Conservation (phyloP, 2,113 vertebrate species). For the Apaloderma vittatum region DNA sequence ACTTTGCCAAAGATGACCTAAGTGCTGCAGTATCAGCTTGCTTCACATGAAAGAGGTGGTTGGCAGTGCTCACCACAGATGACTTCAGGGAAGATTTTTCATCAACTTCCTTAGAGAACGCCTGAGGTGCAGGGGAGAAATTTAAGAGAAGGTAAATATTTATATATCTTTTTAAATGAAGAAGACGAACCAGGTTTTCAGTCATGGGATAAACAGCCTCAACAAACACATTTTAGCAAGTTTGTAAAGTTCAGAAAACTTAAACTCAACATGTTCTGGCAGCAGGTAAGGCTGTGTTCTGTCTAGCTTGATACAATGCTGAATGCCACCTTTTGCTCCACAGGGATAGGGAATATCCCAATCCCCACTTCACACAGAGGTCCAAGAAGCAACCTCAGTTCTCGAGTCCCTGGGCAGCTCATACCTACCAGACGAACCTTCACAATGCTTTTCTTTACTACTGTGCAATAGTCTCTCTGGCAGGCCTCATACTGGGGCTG, state of each 20-base stretch:
- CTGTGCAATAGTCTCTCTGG: not conserved
- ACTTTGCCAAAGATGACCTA: constrained; percentile 78
- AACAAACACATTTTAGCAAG: not conserved
- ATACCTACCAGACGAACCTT: not conserved
- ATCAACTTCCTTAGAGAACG: constrained; percentile 86
- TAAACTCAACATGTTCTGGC: not conserved
- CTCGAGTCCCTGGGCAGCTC: not conserved
- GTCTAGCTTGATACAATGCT: not conserved
- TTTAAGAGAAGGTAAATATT: not conserved
- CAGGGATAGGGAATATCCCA: not conserved
- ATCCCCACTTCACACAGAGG: not conserved
- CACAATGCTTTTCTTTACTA: not conserved
- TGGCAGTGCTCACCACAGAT: constrained; percentile 79
- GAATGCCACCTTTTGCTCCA: not conserved
- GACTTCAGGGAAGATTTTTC: constrained; percentile 83
- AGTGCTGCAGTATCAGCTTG: constrained; percentile 78
- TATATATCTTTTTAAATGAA: not conserved
- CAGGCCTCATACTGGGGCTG: not conserved
- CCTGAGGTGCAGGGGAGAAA: constrained; percentile 66
- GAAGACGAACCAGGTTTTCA: not conserved
- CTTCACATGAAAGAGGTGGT: constrained; percentile 84
- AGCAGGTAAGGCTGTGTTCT: not conserved
- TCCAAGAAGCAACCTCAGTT: not conserved
- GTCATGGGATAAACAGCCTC: not conserved
- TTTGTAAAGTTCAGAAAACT: not conserved